These are phyloP conservation scores for Furnarius figulus DNA, from an alignment of 2,113 vertebrate genomes.

Conservation along the genomic window DNA sequence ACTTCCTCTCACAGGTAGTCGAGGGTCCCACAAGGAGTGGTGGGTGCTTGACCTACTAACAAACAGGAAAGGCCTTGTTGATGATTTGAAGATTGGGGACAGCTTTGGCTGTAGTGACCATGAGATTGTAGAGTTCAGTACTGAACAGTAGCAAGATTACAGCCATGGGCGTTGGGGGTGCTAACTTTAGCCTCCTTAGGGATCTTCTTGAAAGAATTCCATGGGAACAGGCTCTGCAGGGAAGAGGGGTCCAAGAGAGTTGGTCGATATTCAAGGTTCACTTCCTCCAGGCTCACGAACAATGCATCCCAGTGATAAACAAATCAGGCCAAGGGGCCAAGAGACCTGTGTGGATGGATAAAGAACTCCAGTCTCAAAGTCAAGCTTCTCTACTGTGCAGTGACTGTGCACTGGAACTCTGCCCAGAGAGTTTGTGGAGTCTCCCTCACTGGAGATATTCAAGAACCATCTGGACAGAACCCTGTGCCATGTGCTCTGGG, in stretches of 20 bases:
- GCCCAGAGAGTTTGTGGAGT: neutral
- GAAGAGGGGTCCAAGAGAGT: neutral
- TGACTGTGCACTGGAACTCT: neutral
- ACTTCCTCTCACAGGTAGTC: neutral
- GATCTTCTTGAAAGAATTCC: neutral
- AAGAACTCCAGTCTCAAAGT: neutral
- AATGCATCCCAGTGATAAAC: neutral
- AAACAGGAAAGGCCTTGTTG: neutral
- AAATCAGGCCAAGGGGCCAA: neutral
- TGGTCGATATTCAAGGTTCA: neutral
- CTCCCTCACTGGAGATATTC: neutral
- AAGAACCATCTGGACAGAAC: neutral
- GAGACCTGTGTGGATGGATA: neutral
- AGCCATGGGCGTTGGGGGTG: neutral
- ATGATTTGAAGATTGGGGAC: neutral
- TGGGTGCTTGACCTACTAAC: accelerated
- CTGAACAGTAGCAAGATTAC: neutral
- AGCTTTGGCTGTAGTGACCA: neutral
- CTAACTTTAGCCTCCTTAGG: neutral
- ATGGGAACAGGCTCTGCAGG: neutral
- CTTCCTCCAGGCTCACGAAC: neutral
- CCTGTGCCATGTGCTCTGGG: neutral
- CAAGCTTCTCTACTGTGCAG: neutral
- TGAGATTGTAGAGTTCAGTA: neutral
- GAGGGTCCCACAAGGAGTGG: neutral